phyloP scores from a whole-genome alignment of 2,888 invertebrate genomes.

The Latrodectus elegans region DNA sequence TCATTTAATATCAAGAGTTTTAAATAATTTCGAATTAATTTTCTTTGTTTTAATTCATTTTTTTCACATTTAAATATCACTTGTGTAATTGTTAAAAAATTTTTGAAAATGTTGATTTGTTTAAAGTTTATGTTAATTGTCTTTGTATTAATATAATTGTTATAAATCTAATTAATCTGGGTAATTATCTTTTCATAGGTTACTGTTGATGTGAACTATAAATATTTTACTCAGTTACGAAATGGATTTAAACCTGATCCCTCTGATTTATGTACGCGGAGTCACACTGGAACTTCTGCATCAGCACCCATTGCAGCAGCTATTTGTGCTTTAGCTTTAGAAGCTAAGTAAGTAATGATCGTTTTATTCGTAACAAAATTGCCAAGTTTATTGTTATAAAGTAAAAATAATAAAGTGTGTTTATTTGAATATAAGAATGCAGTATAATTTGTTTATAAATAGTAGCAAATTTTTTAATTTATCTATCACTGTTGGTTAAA shows the following conservation, averaged over 20 bases:
- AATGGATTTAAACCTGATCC: slow-evolving; percentile 58
- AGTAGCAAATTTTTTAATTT: too few species aligned
- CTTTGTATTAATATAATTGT: neutral
- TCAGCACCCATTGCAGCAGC: slow-evolving; percentile 96
- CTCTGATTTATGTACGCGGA: slow-evolving; percentile 71
- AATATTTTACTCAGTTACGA: slow-evolving; percentile 66
- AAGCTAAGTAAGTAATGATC: slow-evolving; percentile 81
- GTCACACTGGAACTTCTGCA: slow-evolving; percentile 93
- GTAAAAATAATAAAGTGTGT: too few species aligned
- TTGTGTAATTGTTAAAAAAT: neutral
- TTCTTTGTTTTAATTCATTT: neutral
- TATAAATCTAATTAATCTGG: too few species aligned
- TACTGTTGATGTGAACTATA: slow-evolving; percentile 71
- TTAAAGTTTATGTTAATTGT: neutral
- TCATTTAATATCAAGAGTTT: neutral
- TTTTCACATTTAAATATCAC: neutral
- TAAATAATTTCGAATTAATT: neutral
- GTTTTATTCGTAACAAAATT: neutral
- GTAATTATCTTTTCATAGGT: slow-evolving; percentile 42
- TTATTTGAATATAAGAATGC: too few species aligned
- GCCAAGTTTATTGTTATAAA: too few species aligned
- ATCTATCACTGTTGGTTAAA: too few species aligned
- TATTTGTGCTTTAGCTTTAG: slow-evolving; percentile 91
- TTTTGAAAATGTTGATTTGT: neutral
- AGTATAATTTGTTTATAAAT: too few species aligned